Percentiles rank a stretch among this genome's conserved stretches.
Evolutionary conservation across 2,113 vertebrate species (phyloP).

Genomic region (Axis porcinus): DNA sequence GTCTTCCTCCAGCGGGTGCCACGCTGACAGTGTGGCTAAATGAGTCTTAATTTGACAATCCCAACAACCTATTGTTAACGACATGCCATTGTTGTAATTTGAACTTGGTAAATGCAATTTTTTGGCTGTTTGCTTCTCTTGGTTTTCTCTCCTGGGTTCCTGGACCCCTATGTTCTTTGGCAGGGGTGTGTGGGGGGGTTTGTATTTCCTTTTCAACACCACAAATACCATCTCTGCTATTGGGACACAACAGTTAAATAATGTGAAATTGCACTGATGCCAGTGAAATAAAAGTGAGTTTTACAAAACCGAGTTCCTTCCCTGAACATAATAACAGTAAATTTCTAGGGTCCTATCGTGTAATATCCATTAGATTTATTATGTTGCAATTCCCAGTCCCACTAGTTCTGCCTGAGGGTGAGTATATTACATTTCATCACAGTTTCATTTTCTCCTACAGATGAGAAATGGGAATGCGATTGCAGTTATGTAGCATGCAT

Average conservation of each 20-base stretch:
- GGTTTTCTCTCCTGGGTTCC: constrained; percentile 68
- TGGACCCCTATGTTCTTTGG: constrained; percentile 63
- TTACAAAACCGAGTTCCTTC: constrained; percentile 85
- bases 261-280: constrained; percentile 90
- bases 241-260: constrained; percentile 90
- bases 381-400: constrained; percentile 97
- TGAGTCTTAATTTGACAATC: constrained; percentile 47
- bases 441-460: constrained; percentile 99
- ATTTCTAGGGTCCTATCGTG: constrained; percentile 90
- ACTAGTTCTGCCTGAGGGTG: constrained; percentile 96
- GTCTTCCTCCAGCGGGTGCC: constrained; percentile 25
- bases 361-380: constrained; percentile 99
- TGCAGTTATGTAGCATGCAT: constrained; percentile 98
- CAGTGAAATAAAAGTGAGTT: constrained; percentile 91
- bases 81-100: constrained; percentile 60
- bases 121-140: constrained; percentile 61
- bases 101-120: constrained; percentile 68
- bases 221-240: constrained; percentile 83
- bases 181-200: not conserved
- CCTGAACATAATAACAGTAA: constrained; percentile 90
- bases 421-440: constrained; percentile 99
- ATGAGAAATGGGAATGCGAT: constrained; percentile 97
- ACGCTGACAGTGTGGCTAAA: constrained; percentile 46
- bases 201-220: constrained; percentile 75
- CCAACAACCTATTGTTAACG: constrained; percentile 60